Conservation (phyloP, 1,140 invertebrate genomes). For the Homarus americanus region DNA sequence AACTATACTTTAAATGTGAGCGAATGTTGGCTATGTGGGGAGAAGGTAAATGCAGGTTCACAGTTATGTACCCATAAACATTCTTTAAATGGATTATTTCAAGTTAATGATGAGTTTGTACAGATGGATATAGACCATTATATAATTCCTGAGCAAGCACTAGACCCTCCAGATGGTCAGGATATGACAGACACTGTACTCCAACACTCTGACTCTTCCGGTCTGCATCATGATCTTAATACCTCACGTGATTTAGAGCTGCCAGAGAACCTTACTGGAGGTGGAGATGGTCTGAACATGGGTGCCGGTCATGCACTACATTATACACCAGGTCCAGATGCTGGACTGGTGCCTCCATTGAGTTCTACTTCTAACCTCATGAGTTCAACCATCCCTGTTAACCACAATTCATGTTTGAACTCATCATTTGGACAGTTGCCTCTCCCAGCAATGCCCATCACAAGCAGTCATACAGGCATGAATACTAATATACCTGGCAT, state of each 20-base stretch:
- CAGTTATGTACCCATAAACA: constrained; percentile 74
- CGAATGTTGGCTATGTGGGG: constrained; percentile 74
- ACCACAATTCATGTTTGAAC: constrained; percentile 50
- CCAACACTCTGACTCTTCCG: constrained; percentile 30
- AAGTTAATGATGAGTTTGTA: constrained; percentile 74
- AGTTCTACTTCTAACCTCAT: constrained; percentile 52
- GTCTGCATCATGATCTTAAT: constrained; percentile 43
- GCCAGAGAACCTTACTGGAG: constrained; percentile 24
- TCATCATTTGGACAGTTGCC: constrained; percentile 54
- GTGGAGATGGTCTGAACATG: constrained; percentile 46
- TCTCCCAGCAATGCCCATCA: constrained; percentile 52
- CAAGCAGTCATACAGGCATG: constrained; percentile 33
- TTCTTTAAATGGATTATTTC: constrained; percentile 71
- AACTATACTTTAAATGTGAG: constrained; percentile 73
- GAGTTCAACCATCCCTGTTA: constrained; percentile 17
- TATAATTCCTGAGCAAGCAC: constrained; percentile 73
- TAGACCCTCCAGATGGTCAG: constrained; percentile 53
- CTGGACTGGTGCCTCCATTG: constrained; percentile 30
- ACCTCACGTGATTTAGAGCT: constrained; percentile 39
- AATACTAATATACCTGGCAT: constrained; percentile 21
- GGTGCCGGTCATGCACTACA: constrained; percentile 32
- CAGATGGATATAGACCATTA: constrained; percentile 71
- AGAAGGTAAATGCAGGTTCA: constrained; percentile 69
- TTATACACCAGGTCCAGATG: constrained; percentile 38
- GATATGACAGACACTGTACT: constrained; percentile 47